These are phyloP conservation scores for Lethrus apterus DNA, from an alignment of 1,140 invertebrate genomes.

Conservation along the genomic window DNA sequence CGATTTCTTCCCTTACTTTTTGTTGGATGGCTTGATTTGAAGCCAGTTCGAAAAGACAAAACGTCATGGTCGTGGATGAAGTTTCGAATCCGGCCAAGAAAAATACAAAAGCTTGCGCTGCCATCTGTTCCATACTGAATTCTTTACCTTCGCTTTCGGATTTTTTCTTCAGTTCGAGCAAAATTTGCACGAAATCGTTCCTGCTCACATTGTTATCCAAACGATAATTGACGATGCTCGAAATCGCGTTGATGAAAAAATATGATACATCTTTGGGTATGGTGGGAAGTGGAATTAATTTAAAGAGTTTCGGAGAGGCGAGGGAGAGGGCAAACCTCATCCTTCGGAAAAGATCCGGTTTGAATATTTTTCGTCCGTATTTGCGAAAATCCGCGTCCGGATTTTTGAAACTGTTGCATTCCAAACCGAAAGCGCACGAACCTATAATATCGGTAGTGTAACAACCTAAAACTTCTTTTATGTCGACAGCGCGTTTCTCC, in stretches of 20 bases:
- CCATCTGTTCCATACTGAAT: conserved; percentile 18
- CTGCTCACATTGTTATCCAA: conserved; percentile 39
- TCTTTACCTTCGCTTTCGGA: conserved; percentile 4
- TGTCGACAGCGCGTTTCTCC: conserved; percentile 26
- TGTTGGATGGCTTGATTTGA: conserved; percentile 42
- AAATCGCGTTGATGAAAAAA: conserved; percentile 38
- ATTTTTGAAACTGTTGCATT: conserved; percentile 41
- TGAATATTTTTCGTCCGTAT: conserved; percentile 14
- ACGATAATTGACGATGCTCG: conserved; percentile 42
- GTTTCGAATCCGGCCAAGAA: conserved; percentile 47
- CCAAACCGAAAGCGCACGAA: conserved; percentile 46
- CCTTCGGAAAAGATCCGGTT: not conserved
- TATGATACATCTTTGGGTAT: conserved; percentile 1
- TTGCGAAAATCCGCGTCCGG: conserved; percentile 39
- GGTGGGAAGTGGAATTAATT: conserved; percentile 11
- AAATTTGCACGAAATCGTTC: conserved; percentile 48
- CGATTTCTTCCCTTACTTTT: conserved; percentile 42
- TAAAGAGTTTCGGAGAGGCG: not conserved
- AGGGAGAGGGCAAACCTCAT: not conserved
- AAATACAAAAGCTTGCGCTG: conserved; percentile 26
- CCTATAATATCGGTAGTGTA: conserved; percentile 47
- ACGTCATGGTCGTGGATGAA: conserved; percentile 41
- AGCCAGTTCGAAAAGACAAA: conserved; percentile 44
- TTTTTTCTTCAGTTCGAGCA: conserved; percentile 46
- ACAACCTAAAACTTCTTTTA: conserved; percentile 38